Conservation (phyloP, 2,888 invertebrate genomes). For the Nysson spinosus region DNA sequence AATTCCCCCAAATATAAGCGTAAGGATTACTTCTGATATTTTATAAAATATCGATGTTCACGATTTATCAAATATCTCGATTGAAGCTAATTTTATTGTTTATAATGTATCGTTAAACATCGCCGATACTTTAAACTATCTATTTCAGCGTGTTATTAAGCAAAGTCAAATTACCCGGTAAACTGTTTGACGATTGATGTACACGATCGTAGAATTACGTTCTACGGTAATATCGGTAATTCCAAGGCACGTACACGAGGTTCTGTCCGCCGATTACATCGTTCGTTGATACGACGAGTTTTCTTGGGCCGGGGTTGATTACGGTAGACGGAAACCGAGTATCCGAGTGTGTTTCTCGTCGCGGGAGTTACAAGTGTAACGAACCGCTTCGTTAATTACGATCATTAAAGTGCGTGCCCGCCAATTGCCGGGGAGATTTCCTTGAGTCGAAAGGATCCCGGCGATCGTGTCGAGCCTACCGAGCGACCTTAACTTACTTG, state of each 20-base stretch:
- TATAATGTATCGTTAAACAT: too few relatives aligned
- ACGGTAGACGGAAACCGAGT: conserved; percentile 20
- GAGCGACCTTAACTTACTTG: conserved; percentile 18
- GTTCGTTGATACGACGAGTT: conserved; percentile 31
- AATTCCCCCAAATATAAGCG: too few relatives aligned
- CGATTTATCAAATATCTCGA: too few relatives aligned
- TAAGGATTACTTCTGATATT: too few relatives aligned
- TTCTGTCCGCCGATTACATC: conserved; percentile 34
- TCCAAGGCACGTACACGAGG: conserved; percentile 6
- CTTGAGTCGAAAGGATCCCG: conserved; percentile 27
- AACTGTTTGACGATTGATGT: conserved; percentile 1
- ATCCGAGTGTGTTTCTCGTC: not conserved
- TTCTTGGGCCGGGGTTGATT: conserved; percentile 20
- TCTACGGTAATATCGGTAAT: conserved; percentile 10
- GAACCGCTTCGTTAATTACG: conserved; percentile 59
- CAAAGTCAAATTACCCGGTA: not conserved
- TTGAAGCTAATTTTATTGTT: too few relatives aligned
- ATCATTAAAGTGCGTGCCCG: conserved; percentile 51
- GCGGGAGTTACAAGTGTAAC: conserved; percentile 40
- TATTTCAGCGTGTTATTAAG: not conserved
- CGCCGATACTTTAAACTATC: not conserved
- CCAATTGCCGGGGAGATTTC: conserved; percentile 31
- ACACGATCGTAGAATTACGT: conserved; percentile 10
- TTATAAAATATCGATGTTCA: too few relatives aligned
- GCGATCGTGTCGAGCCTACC: conserved; percentile 45